Evolutionary conservation across 2,888 invertebrate species (phyloP), one percentile per base, ranked within the genome.

Genomic region (Onchidella celtica): DNA sequence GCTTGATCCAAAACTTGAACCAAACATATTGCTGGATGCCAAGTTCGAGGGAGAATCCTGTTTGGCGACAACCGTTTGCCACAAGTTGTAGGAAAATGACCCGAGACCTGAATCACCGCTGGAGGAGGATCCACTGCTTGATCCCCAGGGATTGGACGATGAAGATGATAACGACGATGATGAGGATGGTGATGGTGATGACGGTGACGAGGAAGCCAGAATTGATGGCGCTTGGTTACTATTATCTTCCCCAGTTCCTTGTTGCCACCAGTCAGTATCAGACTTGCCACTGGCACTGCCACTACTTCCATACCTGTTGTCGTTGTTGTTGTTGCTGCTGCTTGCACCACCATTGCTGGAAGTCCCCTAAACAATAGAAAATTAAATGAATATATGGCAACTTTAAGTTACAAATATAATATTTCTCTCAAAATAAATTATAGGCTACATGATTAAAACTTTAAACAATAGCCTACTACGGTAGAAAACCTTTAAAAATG

Each of bases 91-190:
- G 36, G 70, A 70, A 24, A 70, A 70, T 3, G 70, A 38, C 38
- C 24, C 70, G 21, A 36, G 70, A 6, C 38, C 14, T 24, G 38
- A 36, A 6, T 21, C 38, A 21, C 24, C n/a, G 40, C 70, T 14
- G 40, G 3, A 21, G 36, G 70, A 17, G 11, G 21, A 11, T 6
- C 29, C 6, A 32, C 61, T n/a, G n/a, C 47, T 47, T 6, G 66
- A 32, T 6, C 40, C 70, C 70, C 70, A 70, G 27, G 70, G 70
- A 27, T 70, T 70, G 3, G 36, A 40, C 11, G 70, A 66, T 32
- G 66, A 70, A 6, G 70, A 70, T 4, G 32, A n/a, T 24, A 40
- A 70, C 14, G 70, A 70, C 34, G 70, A 70, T 27, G 70, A 70
- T 21, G 70, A 36, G 14, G 66, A 66, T n/a, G 70, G 38, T 38